phyloP scores from a whole-genome alignment of 35 echinoderm and acorn worm genomes.

The Lytechinus variegatus region DNA sequence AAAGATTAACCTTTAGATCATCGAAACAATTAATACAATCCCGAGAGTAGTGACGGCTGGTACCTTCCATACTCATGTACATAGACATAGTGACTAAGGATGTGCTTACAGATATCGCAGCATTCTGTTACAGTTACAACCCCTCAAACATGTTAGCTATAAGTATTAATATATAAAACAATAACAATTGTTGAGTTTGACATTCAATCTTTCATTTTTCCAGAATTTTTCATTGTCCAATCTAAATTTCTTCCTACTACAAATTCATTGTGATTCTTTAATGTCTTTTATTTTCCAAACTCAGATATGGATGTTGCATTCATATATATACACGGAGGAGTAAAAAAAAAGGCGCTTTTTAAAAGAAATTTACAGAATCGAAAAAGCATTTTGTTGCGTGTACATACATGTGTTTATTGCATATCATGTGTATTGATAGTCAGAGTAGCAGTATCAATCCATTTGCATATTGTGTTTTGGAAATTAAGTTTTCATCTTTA shows the following conservation, averaged over 20 bases:
- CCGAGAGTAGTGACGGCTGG: too few species aligned
- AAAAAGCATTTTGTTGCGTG: background rate
- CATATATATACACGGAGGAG: background rate
- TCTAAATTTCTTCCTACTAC: too few species aligned
- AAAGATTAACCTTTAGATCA: too few species aligned
- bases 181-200: background rate
- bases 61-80: too few species aligned
- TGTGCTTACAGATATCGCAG: too few species aligned
- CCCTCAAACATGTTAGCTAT: background rate
- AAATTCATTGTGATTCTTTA: background rate
- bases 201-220: background rate
- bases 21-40: too few species aligned
- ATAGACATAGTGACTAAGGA: too few species aligned
- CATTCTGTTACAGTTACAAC: background rate
- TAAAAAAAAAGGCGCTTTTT: background rate
- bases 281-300: background rate
- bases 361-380: background rate
- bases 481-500: background rate
- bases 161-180: background rate
- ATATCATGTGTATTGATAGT: background rate
- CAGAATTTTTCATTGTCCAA: background rate
- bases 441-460: background rate
- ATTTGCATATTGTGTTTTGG: background rate
- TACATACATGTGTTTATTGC: background rate
- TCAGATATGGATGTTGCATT: background rate